Base-by-base conservation (phyloP, 2,888 invertebrate genomes). In the Leptinotarsa juncta region DNA sequence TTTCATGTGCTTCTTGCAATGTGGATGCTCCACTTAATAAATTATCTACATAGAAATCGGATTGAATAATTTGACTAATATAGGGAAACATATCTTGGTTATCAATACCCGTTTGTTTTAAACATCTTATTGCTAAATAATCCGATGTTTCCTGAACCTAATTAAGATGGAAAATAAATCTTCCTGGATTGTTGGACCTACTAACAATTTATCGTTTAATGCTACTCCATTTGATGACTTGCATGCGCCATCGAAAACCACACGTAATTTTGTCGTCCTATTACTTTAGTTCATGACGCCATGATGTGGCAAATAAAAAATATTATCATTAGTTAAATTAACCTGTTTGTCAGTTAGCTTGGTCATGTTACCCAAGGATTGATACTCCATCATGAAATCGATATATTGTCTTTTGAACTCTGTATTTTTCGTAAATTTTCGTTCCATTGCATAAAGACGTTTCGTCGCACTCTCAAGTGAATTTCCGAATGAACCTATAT, bases 11-110 rank as follows among this genome's bases (percentile, higher is more conserved):
- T 55, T 42, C 69, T 20, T 65, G 26, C 4, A 65, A 15, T 0
- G 62, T 7, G 7, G 62, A 26, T 1, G 65, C 48, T 1, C 70
- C 65, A 26, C 62, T 70, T 10, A 70, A 50, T 14, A 70, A n/a
- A 15, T 70, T 53, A 32, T 70, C 70, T 4, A 70, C 70, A 16
- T 70, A 70, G 26, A 65, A 70, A 12, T 62, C 65, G 18, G 26
- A 26, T 50, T 32, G 23, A n/a, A 70, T 70, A 5, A 70, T 49
- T 48, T 50, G 49, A 65, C 70, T 65, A 16, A 26, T 65, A 51
- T 23, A 3, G n/a, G 51, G 53, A 70, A 62, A 51, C 20, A 3
- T 16, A 14, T 60, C n/a, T 49, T 60, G n/a, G 26, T 42, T 70
- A 49, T 70, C 26, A 16, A 42, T 18, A 14, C 50, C 70, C 2